phyloP scores from a whole-genome alignment of 2,888 invertebrate species.

The Orchestes rusci region DNA sequence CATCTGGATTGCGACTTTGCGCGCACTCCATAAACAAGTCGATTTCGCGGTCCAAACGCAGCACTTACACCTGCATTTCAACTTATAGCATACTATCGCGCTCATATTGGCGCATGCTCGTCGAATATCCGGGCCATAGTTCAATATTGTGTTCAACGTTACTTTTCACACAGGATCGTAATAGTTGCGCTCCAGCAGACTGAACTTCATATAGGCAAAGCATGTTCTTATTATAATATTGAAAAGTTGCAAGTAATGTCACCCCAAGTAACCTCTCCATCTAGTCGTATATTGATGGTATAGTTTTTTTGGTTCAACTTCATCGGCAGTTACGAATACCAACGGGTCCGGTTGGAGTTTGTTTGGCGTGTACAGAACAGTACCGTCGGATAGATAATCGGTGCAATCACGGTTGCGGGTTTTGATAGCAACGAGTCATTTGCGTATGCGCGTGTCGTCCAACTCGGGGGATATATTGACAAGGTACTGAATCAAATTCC shows the following conservation, averaged over 20 bases:
- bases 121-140: no score
- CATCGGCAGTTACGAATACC: conserved; percentile 50
- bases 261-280: conserved; percentile 57
- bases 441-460: conserved; percentile 56
- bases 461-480: conserved; percentile 69
- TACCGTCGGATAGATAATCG: conserved; percentile 71
- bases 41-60: conserved; percentile 67
- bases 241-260: conserved; percentile 71
- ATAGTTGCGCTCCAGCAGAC: conserved; percentile 65
- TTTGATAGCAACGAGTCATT: conserved; percentile 46
- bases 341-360: conserved; percentile 51
- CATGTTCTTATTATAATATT: conserved; percentile 71
- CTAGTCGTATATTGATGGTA: conserved; percentile 51
- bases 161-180: conserved; percentile 65
- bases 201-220: conserved; percentile 54
- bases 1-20: conserved; percentile 44
- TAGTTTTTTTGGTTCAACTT: no score
- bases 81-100: conserved; percentile 66
- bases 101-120: conserved; percentile 88
- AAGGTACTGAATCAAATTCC: conserved; percentile 68
- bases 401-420: conserved; percentile 27
- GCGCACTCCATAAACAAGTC: conserved; percentile 56
- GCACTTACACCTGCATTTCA: no score
- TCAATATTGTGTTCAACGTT: conserved; percentile 59
- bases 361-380: conserved; percentile 56